phyloP scores from a whole-genome alignment of 2,888 invertebrate species.

The Apeira syringaria region DNA sequence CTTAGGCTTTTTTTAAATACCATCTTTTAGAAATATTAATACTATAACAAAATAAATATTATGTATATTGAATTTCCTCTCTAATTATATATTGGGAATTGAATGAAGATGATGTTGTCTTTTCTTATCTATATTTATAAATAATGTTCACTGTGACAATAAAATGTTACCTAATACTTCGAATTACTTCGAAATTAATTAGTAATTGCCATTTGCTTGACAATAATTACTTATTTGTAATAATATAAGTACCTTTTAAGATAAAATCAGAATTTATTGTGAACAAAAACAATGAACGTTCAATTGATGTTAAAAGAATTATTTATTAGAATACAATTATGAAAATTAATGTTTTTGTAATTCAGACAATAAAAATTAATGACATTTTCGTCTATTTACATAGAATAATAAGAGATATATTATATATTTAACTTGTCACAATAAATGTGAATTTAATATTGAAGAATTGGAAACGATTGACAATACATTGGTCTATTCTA shows the following conservation, averaged over 20 bases:
- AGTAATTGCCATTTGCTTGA: slow-evolving; percentile 17
- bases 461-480: slow-evolving; percentile 34
- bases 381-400: slow-evolving; percentile 48
- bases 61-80: slow-evolving; percentile 19
- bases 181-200: background rate
- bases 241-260: slow-evolving; percentile 5
- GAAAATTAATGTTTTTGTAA: slow-evolving; percentile 36
- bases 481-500: slow-evolving; percentile 47
- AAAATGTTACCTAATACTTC: background rate
- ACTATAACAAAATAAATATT: too few species aligned
- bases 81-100: slow-evolving; percentile 15
- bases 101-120: slow-evolving; percentile 2
- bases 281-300: slow-evolving; percentile 21
- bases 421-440: too few species aligned
- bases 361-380: slow-evolving; percentile 53
- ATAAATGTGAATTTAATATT: background rate
- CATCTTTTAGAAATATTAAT: slow-evolving; percentile 18
- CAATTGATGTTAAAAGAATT: slow-evolving; percentile 17
- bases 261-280: slow-evolving; percentile 12
- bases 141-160: slow-evolving; percentile 7
- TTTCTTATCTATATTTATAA: slow-evolving; percentile 1
- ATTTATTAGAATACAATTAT: slow-evolving; percentile 7
- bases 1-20: slow-evolving; percentile 29
- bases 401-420: slow-evolving; percentile 21
- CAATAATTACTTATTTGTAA: slow-evolving; percentile 16